These are phyloP conservation scores for Eutrigla gurnardus DNA, from an alignment of 2,797 vertebrate genomes.

Conservation along the genomic window DNA sequence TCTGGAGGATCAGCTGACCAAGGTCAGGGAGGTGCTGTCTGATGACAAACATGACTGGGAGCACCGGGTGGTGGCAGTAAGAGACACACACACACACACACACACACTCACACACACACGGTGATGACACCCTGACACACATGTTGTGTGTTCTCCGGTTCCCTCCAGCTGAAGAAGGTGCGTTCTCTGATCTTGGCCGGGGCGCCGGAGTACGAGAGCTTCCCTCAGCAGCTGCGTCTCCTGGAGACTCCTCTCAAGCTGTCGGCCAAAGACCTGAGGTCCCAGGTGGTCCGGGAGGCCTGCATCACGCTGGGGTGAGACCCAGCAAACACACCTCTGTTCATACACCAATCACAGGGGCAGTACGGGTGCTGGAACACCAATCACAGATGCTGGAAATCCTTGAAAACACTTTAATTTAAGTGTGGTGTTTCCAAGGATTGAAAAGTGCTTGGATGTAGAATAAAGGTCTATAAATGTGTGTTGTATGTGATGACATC, in stretches of 20 bases:
- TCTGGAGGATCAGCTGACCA: slow-evolving; percentile 94
- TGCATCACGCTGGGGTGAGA: slow-evolving; percentile 97
- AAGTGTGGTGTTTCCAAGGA: too few relatives aligned
- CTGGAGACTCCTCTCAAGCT: slow-evolving; percentile 94
- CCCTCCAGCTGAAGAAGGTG: slow-evolving; percentile 92
- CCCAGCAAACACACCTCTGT: too few relatives aligned
- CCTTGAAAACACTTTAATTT: too few relatives aligned
- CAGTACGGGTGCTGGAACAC: too few relatives aligned
- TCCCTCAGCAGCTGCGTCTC: slow-evolving; percentile 94
- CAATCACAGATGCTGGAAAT: too few relatives aligned
- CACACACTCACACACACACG: background rate
- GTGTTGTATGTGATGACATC: too few relatives aligned
- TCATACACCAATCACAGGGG: too few relatives aligned
- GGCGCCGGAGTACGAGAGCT: slow-evolving; percentile 92
- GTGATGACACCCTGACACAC: background rate
- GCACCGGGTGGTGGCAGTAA: slow-evolving; percentile 94
- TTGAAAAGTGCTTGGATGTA: too few relatives aligned
- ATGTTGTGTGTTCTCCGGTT: background rate
- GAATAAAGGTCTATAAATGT: too few relatives aligned
- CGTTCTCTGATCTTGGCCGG: slow-evolving; percentile 94
- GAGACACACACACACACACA: slow-evolving; percentile 33
- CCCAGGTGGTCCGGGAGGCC: slow-evolving; percentile 97
- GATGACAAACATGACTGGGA: slow-evolving; percentile 99
- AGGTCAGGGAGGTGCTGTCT: slow-evolving; percentile 94
- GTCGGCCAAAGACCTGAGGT: slow-evolving; percentile 96